A percentile compares a stretch with the other conserved stretches of the same genome.
These are phyloP conservation scores for Oreochromis spilurus DNA, from an alignment of 2,113 vertebrate species.

Conservation along the genomic window DNA sequence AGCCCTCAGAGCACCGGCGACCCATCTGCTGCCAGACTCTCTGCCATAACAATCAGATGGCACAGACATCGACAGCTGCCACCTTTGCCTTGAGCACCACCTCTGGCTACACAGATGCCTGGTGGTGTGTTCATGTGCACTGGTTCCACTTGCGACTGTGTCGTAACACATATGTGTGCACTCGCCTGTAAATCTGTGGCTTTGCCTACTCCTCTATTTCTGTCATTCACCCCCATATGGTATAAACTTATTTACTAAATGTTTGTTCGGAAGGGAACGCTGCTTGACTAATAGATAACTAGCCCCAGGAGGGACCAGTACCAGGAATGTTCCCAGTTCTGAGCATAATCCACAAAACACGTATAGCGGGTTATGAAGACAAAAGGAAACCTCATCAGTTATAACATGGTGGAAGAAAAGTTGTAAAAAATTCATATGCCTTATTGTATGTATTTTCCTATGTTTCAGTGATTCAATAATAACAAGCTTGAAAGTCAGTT, in stretches of 20 bases:
- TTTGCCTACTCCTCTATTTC: background rate
- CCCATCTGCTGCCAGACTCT: conserved; percentile 48
- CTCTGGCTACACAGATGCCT: conserved; percentile 38
- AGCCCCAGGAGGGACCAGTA: background rate
- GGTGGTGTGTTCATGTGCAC: background rate
- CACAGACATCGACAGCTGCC: conserved; percentile 17
- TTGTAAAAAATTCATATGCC: background rate
- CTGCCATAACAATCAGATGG: conserved; percentile 25
- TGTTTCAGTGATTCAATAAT: background rate
- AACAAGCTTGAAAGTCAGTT: background rate
- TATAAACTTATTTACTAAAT: conserved; percentile 9
- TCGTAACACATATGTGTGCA: background rate
- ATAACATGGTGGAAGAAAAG: background rate
- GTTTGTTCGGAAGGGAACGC: background rate
- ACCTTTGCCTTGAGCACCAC: conserved; percentile 22
- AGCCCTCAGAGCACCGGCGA: conserved; percentile 8
- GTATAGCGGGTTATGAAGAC: background rate
- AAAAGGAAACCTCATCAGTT: background rate
- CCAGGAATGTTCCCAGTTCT: background rate
- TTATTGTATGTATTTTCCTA: background rate
- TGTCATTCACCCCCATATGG: conserved; percentile 31
- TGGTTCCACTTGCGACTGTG: background rate
- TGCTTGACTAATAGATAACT: conserved; percentile 11
- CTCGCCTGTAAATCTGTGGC: background rate
- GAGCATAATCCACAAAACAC: background rate